Evolutionary conservation across 2,888 invertebrate genomes (phyloP).

Genomic region (Perdita meconis): DNA sequence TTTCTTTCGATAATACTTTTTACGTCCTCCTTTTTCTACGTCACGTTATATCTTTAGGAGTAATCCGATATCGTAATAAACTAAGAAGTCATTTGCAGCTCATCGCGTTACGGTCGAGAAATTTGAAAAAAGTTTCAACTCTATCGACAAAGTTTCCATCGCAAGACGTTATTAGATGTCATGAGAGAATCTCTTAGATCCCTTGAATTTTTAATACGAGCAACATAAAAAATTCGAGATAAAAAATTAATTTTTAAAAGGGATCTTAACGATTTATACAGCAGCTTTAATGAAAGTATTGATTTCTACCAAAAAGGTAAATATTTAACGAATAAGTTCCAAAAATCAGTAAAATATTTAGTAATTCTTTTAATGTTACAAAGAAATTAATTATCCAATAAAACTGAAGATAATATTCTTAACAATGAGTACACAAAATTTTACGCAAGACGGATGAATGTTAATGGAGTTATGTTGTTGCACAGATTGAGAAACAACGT

Average conservation of each 20-base stretch:
- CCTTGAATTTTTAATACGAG: slow-evolving; percentile 29
- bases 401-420: too few species aligned
- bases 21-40: neutral
- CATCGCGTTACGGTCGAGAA: slow-evolving; percentile 17
- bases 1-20: slow-evolving; percentile 23
- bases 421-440: too few species aligned
- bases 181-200: slow-evolving; percentile 9
- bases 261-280: too few species aligned
- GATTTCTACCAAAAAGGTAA: too few species aligned
- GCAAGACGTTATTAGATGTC: slow-evolving; percentile 17
- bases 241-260: neutral
- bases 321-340: too few species aligned
- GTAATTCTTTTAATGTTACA: too few species aligned
- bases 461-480: too few species aligned
- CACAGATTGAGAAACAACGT: too few species aligned
- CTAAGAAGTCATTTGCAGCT: slow-evolving; percentile 33
- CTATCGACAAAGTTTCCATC: slow-evolving; percentile 26
- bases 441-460: too few species aligned
- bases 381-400: too few species aligned
- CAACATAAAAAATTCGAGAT: slow-evolving; percentile 1
- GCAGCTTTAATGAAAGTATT: too few species aligned
- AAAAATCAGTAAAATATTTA: too few species aligned
- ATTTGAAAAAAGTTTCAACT: slow-evolving; percentile 29
- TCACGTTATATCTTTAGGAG: slow-evolving; percentile 9
- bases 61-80: slow-evolving; percentile 20